Conservation (phyloP, 2,888 invertebrate species). For the Crocallis elinguaria region DNA sequence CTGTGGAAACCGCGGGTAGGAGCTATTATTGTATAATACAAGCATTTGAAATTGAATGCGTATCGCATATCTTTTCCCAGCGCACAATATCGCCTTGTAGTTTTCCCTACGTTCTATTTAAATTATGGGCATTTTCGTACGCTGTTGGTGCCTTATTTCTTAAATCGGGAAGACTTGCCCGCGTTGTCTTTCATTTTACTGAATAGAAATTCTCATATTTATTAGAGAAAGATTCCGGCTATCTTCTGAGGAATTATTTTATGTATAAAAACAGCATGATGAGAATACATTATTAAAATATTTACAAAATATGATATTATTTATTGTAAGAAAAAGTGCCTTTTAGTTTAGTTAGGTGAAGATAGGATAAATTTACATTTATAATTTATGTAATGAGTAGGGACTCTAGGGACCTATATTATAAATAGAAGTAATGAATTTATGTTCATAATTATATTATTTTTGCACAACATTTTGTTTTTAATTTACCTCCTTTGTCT, state of each 20-base stretch:
- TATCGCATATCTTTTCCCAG: too few relatives aligned
- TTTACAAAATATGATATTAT: constrained; percentile 49
- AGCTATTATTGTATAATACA: not conserved
- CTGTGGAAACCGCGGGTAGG: too few relatives aligned
- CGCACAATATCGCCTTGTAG: not conserved
- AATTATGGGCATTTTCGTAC: constrained; percentile 20
- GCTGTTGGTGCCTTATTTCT: constrained; percentile 36
- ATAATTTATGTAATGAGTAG: constrained; percentile 31
- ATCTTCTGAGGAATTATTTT: constrained; percentile 8
- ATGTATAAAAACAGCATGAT: constrained; percentile 4
- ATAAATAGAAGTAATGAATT: constrained; percentile 56
- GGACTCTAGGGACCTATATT: too few relatives aligned
- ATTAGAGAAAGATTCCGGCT: constrained; percentile 11
- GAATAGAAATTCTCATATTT: constrained; percentile 4
- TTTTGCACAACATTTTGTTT: constrained; percentile 70
- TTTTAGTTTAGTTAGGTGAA: constrained; percentile 54
- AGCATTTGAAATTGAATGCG: not conserved
- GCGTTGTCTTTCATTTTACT: not conserved
- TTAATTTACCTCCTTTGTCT: constrained; percentile 31
- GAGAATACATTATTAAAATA: constrained; percentile 21
- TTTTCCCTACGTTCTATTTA: not conserved
- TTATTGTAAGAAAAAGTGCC: constrained; percentile 77
- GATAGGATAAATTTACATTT: constrained; percentile 36
- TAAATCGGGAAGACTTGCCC: not conserved
- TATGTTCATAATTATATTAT: constrained; percentile 77